phyloP scores from a whole-genome alignment of 2,797 vertebrate species.

The Botia almorhae region DNA sequence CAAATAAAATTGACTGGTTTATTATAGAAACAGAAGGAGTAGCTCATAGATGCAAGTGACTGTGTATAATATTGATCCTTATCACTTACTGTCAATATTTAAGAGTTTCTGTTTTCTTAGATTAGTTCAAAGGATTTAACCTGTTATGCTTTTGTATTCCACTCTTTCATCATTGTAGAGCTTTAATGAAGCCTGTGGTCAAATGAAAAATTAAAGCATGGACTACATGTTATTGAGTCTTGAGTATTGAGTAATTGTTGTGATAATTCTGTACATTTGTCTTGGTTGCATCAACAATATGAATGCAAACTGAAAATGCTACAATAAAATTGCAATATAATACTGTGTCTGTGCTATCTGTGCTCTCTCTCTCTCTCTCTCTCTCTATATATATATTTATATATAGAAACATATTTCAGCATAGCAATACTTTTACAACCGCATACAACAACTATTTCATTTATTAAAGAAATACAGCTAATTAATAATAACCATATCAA shows the following conservation, averaged over 20 bases:
- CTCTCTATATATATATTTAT: no score
- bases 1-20: neutral
- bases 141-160: constrained; percentile 23
- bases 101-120: neutral
- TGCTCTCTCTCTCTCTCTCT: neutral
- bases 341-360: neutral
- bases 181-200: constrained; percentile 34
- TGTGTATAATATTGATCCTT: constrained; percentile 17
- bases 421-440: no score
- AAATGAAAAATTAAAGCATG: constrained; percentile 1
- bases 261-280: neutral
- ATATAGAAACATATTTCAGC: no score
- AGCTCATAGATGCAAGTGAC: neutral
- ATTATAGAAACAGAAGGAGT: neutral
- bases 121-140: constrained; percentile 1
- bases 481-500: no score
- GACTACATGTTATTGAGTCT: neutral
- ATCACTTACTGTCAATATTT: neutral
- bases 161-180: constrained; percentile 1
- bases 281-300: neutral
- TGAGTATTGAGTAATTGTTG: neutral
- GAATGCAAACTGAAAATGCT: constrained; percentile 26
- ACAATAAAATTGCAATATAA: constrained; percentile 13
- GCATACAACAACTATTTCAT: no score
- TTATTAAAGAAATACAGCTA: no score